Evolutionary conservation across 1,140 invertebrate species (phyloP).

Genomic region (Trachelipus rathkii): DNA sequence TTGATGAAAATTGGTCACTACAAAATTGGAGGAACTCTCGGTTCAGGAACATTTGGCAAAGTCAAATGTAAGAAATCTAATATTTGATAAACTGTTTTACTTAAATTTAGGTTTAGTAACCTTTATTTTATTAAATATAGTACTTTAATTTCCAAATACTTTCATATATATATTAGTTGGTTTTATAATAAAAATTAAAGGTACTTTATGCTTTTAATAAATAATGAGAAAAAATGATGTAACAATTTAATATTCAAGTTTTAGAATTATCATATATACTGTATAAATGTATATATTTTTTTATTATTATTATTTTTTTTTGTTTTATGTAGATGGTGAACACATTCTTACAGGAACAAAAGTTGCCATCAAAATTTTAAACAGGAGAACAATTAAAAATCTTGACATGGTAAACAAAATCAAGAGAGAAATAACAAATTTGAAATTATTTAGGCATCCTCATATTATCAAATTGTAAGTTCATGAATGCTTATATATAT

Average conservation of each 20-base stretch:
- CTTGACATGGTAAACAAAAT: conserved; percentile 99
- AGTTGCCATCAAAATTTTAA: conserved; percentile 98
- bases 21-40: conserved; percentile 80
- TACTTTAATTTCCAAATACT: background rate
- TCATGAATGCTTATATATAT: conserved; percentile 20
- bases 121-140: too few species aligned
- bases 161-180: conserved; percentile 1
- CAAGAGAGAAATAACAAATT: conserved; percentile 95
- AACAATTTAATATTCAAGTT: too few species aligned
- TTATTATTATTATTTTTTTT: background rate
- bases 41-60: conserved; percentile 91
- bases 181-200: background rate
- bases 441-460: conserved; percentile 97
- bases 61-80: conserved; percentile 68
- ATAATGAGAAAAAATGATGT: conserved; percentile 1
- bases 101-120: too few species aligned
- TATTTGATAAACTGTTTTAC: too few species aligned
- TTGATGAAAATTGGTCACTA: conserved; percentile 92
- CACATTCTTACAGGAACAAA: conserved; percentile 97
- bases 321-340: conserved; percentile 71
- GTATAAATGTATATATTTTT: too few species aligned
- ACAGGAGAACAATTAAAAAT: conserved; percentile 97
- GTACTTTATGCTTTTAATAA: conserved; percentile 14
- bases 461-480: conserved; percentile 98
- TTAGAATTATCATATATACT: too few species aligned